Base-by-base conservation (phyloP, 2,113 vertebrate genomes). In the Prunella himalayana region DNA sequence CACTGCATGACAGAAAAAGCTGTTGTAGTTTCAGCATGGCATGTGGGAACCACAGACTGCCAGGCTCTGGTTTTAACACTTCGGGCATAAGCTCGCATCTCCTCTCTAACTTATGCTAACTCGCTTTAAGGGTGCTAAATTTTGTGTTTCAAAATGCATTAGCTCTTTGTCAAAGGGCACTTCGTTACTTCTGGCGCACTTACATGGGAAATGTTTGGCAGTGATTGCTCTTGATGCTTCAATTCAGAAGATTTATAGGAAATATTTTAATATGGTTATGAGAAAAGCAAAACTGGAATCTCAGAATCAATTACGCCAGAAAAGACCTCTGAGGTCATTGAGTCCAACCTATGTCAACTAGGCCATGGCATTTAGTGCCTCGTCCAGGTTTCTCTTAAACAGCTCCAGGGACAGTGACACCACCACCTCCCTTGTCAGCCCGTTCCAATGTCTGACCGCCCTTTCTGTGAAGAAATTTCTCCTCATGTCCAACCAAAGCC, bases 121-220 rank as follows among this genome's bases (percentile, higher is more conserved):
- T 81, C 47, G 23, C 25, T 89, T 59, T 51, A 25, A 90, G 73
- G 92, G 86, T 94, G 93, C 77, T 86, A 89, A 56, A 72, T 91
- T 59, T 53, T 28, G 10, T 42, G 9, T 86, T 82, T 94, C 70
- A 33, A 47, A 81, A 75, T 0, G 37, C 42, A n/a, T 79, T 69
- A 88, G 75, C 86, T 96, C 94, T 42, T 63, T 83, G 92, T 88
- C 94, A 93, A 70, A 94, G 95, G 95, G 91, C 88, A 88, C 69
- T 27, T 49, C 0, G 28, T 37, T 37, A 31, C 84, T 94, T 82
- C 85, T 95, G 90, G 81, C 2, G 0, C 0, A 4, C 51, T n/a
- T 3, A 18, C 35, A 7, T 73, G 41, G 51, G 60, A 63, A 49
- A 31, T 0, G 73, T 47, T 91, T 54, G 60, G 82, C 53, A 86